These are phyloP conservation scores for Pyrrhura leucotis DNA, from an alignment of 2,797 vertebrate genomes.

Conservation along the genomic window DNA sequence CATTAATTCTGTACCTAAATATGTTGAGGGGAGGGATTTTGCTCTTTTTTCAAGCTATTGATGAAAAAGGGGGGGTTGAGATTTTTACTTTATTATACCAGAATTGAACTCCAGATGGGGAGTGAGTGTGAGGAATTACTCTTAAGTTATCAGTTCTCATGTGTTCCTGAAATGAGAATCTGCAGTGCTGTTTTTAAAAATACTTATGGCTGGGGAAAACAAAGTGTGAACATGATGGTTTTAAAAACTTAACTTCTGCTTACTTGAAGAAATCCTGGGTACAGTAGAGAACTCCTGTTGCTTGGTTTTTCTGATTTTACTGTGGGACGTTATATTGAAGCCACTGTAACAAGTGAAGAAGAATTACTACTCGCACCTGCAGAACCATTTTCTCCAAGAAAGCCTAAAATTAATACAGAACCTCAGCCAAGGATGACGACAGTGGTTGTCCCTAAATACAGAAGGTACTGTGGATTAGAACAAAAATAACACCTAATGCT, in stretches of 20 bases:
- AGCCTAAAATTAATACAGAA: background rate
- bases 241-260: background rate
- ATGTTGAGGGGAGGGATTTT: background rate
- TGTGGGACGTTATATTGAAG: slow-evolving; percentile 87
- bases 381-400: slow-evolving; percentile 74
- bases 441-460: slow-evolving; percentile 58
- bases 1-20: background rate
- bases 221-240: background rate
- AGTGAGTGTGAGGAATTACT: background rate
- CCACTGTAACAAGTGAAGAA: slow-evolving; percentile 79
- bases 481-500: background rate
- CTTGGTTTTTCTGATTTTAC: slow-evolving; percentile 89
- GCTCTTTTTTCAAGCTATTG: background rate
- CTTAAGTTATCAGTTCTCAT: background rate
- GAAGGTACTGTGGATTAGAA: slow-evolving; percentile 61
- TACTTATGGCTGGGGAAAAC: background rate
- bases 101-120: background rate
- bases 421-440: slow-evolving; percentile 20
- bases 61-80: background rate
- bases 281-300: slow-evolving; percentile 87
- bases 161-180: background rate
- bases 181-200: background rate
- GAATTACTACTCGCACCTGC: slow-evolving; percentile 81
- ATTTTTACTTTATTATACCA: background rate
- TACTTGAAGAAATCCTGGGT: slow-evolving; percentile 83